Conservation (phyloP, 2,797 vertebrate species). For the Mallotus villosus region DNA sequence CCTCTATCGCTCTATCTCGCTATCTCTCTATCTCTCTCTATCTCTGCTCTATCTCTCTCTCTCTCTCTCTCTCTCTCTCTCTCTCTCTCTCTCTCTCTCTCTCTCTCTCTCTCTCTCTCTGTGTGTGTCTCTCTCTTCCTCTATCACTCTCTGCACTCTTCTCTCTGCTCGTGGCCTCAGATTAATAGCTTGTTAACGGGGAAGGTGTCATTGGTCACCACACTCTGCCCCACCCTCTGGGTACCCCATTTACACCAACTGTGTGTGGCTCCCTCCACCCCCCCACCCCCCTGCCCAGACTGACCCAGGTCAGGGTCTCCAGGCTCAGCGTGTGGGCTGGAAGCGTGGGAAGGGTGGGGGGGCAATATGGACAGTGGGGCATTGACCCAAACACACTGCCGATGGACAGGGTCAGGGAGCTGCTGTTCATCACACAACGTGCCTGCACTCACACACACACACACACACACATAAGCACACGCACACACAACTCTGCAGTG, state of each 20-base stretch:
- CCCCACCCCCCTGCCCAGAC: too few species aligned
- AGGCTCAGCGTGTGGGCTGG: too few species aligned
- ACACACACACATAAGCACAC: constrained; percentile 4
- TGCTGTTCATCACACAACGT: neutral
- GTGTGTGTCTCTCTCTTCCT: neutral
- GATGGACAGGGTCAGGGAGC: constrained; percentile 19
- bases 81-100: neutral
- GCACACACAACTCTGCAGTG: neutral
- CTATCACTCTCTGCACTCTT: neutral
- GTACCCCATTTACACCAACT: neutral
- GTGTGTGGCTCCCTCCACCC: neutral
- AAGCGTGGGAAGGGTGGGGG: neutral
- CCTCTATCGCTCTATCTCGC: neutral
- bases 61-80: neutral
- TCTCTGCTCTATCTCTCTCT: constrained; percentile 6
- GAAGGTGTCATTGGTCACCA: neutral
- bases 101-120: neutral
- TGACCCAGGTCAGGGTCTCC: too few species aligned
- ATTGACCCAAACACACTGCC: constrained; percentile 15
- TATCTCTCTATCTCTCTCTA: constrained; percentile 22
- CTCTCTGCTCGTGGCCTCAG: neutral
- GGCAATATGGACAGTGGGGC: constrained; percentile 1
- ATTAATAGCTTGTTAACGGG: neutral
- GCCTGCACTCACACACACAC: neutral
- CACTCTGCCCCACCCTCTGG: neutral